phyloP scores from a whole-genome alignment of 1,140 invertebrate genomes.

The Diachasma alloeum region DNA sequence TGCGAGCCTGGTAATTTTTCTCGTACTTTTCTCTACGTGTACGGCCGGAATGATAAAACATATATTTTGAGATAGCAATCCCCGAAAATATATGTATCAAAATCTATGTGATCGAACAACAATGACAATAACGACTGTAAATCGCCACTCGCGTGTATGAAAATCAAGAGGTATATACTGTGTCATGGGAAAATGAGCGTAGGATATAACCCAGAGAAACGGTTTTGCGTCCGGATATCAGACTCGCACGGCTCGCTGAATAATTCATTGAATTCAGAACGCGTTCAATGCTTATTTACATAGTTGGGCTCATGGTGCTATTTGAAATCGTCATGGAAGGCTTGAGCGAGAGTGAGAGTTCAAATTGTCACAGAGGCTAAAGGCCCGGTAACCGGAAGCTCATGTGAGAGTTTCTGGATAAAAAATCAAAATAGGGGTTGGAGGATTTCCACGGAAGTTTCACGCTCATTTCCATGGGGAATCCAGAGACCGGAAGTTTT shows the following conservation, averaged over 20 bases:
- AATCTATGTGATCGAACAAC: conserved; percentile 6
- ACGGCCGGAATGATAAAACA: too few species aligned
- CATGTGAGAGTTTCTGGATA: background rate
- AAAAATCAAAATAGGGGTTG: background rate
- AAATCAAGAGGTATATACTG: conserved; percentile 7
- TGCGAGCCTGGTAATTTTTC: too few species aligned
- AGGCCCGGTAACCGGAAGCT: conserved; percentile 14
- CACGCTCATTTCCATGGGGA: background rate
- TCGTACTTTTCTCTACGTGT: too few species aligned
- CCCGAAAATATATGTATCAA: background rate
- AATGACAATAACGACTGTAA: conserved; percentile 12
- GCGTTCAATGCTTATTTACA: conserved; percentile 41
- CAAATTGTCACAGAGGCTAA: background rate
- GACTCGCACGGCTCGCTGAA: conserved; percentile 37
- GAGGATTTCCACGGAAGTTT: background rate
- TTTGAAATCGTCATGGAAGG: conserved; percentile 40
- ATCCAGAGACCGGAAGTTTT: background rate
- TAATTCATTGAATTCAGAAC: conserved; percentile 42
- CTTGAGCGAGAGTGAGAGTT: conserved; percentile 19
- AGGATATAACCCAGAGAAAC: conserved; percentile 21
- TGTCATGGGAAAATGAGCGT: conserved; percentile 40
- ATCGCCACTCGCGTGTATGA: background rate
- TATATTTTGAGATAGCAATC: background rate
- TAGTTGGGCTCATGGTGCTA: conserved; percentile 32
- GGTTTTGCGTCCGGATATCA: conserved; percentile 41